Evolutionary conservation across 1,140 invertebrate genomes (phyloP).

Genomic region (Himalopsyche phryganea): DNA sequence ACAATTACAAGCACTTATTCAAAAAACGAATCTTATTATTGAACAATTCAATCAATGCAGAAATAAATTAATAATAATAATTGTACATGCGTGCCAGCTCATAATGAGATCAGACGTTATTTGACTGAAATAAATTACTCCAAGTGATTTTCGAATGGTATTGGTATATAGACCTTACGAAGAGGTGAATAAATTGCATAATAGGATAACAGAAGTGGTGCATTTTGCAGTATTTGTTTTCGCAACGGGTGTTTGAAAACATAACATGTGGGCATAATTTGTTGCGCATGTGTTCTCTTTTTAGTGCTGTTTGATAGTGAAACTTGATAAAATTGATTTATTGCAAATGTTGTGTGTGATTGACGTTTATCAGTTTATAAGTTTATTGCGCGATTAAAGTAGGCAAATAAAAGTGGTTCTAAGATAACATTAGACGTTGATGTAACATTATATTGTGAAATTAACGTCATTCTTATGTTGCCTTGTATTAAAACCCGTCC

Average conservation of each 20-base stretch:
- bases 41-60: slow-evolving; percentile 6
- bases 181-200: slow-evolving; percentile 2
- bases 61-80: slow-evolving; percentile 2
- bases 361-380: too few species aligned
- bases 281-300: slow-evolving; percentile 25
- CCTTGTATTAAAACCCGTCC: too few species aligned
- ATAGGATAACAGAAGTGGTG: not conserved
- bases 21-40: slow-evolving; percentile 9
- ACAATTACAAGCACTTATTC: slow-evolving; percentile 10
- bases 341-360: not conserved
- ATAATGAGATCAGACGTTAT: slow-evolving; percentile 27
- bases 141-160: not conserved
- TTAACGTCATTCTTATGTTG: too few species aligned
- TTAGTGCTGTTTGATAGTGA: slow-evolving; percentile 6
- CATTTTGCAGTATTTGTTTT: not conserved
- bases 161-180: slow-evolving; percentile 4
- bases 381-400: too few species aligned
- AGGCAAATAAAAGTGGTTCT: too few species aligned
- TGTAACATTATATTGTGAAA: too few species aligned
- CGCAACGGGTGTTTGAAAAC: slow-evolving; percentile 1
- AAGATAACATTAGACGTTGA: too few species aligned
- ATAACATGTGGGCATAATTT: slow-evolving; percentile 28
- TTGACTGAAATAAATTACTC: too few species aligned
- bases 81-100: slow-evolving; percentile 14
- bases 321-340: slow-evolving; percentile 9